phyloP scores from a whole-genome alignment of 2,888 invertebrate genomes.

The Drosophila quasianomalipes region DNA sequence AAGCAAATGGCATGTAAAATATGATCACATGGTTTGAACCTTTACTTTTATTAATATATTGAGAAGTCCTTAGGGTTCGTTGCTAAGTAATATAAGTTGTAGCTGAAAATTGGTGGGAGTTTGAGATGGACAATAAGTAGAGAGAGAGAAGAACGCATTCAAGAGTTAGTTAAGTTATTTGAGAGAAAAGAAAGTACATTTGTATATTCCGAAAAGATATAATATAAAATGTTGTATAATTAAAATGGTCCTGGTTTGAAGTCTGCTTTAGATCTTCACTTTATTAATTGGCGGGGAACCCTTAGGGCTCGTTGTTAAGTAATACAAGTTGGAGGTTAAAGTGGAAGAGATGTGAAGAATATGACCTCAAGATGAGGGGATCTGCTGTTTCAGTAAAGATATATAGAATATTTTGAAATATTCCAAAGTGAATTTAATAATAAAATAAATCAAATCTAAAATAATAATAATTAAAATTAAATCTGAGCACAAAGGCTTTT shows the following conservation, averaged over 20 bases:
- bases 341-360: neutral
- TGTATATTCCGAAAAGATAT: too few relatives aligned
- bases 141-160: neutral
- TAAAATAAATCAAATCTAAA: neutral
- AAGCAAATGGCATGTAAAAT: constrained; percentile 77
- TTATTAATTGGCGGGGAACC: constrained; percentile 34
- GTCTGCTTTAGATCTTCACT: constrained; percentile 30
- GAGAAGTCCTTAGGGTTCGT: constrained; percentile 4
- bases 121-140: neutral
- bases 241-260: neutral
- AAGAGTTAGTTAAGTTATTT: neutral
- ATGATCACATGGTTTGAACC: constrained; percentile 65
- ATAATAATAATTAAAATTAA: neutral
- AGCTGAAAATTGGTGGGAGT: neutral
- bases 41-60: constrained; percentile 11
- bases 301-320: constrained; percentile 9
- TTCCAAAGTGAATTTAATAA: neutral
- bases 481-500: too few relatives aligned
- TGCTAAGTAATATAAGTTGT: constrained; percentile 14
- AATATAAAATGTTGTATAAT: neutral
- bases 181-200: neutral
- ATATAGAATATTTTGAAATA: neutral
- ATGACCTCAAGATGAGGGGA: neutral
- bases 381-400: neutral
- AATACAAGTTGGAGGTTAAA: neutral